Base-by-base conservation (phyloP, 35 echinoderm and acorn worm genomes). In the Stichopus chloronotus region DNA sequence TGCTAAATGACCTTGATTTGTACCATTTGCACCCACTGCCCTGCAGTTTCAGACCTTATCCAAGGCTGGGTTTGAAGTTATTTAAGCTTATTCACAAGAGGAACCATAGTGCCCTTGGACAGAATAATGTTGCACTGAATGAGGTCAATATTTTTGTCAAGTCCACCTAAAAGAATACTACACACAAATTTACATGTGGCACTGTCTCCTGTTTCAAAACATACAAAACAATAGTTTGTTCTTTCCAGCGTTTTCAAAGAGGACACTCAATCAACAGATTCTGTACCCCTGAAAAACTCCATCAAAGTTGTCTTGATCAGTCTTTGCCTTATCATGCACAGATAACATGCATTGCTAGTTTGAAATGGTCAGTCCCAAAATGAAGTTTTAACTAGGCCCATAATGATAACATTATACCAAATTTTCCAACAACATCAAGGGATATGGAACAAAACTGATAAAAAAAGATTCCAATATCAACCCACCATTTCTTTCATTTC, bases 211-310 rank as follows among this genome's bases (percentile, higher is more conserved):
- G 13, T 76, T 11, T 76, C 24, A 24, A 6, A 2, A 76, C 72
- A 76, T 76, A 76, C 72, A 17, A 76, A 76, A 76, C 72, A 76
- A 76, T 76, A 76, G 17, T 76, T 76, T 76, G 72, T 11, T 76
- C 72, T 76, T 76, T 16, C 6, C 72, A 76, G 9, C 8, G 12
- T 76, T 76, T 76, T 76, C 72, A 76, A 4, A 76, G 17, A 76
- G 72, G 72, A 76, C 13, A 16, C 9, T 76, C 72, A 76, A 11
- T 76, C 72, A 76, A 0, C 11, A 6, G 72, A 9, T 76, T 76
- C 4, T 16, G 72, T 76, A 76, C 72, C 13, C 4, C 72, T 76
- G 72, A 76, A 76, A 71, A 76, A 76, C 12, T 76, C 72, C 72
- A 24, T 76, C 72, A 17, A 76, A 11, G 72, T 76, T 0, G 6